phyloP scores from a whole-genome alignment of 2,113 vertebrate genomes.

The Phyllostomus discolor region DNA sequence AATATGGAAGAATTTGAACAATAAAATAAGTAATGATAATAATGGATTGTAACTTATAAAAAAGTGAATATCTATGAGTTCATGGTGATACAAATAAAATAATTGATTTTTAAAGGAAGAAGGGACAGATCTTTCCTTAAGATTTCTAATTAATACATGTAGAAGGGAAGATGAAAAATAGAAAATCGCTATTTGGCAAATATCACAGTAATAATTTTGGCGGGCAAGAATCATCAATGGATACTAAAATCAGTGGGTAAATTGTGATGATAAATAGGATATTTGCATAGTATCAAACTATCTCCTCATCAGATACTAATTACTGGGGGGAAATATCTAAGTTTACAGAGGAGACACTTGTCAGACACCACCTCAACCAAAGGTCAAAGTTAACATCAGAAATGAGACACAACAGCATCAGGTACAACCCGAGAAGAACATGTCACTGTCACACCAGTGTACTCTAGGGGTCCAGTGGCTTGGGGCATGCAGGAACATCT shows the following conservation, averaged over 20 bases:
- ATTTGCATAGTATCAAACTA: neutral
- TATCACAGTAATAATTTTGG: neutral
- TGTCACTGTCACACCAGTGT: neutral
- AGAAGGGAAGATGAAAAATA: neutral
- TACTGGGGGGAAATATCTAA: neutral
- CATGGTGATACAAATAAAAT: neutral
- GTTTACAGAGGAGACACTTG: neutral
- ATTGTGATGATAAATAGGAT: neutral
- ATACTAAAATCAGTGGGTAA: neutral
- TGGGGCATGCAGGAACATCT: neutral
- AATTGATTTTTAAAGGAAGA: neutral
- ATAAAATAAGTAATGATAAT: neutral
- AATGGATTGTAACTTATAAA: neutral
- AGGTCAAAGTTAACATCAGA: neutral
- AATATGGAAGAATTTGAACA: neutral
- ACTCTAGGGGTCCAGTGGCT: neutral
- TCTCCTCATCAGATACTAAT: neutral
- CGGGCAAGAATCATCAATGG: neutral
- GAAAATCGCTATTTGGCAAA: neutral
- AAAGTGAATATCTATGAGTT: neutral
- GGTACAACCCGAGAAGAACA: neutral
- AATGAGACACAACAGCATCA: neutral
- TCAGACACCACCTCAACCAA: neutral
- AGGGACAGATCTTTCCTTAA: neutral
- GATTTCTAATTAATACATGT: neutral